Evolutionary conservation across 2,113 vertebrate species (phyloP).

Genomic region (Anguilla japonica): DNA sequence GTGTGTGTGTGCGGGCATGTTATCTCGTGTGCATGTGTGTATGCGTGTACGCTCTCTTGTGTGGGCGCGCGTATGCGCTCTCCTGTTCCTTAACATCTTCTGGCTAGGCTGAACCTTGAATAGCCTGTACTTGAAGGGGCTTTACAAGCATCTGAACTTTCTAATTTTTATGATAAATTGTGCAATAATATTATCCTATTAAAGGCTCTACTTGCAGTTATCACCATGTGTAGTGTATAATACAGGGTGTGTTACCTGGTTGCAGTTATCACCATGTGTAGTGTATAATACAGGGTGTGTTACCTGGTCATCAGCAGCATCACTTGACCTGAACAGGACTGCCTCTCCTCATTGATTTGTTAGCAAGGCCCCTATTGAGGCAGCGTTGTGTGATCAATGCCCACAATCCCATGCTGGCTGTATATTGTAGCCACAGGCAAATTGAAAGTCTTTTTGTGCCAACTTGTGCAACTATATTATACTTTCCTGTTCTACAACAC

Average conservation of each 20-base stretch:
- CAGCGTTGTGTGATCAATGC: not conserved
- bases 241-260: too few species aligned
- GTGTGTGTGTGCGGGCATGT: too few species aligned
- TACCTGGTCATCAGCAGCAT: not conserved
- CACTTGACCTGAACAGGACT: not conserved
- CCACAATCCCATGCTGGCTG: not conserved
- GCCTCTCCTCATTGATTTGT: not conserved
- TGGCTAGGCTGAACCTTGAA: not conserved
- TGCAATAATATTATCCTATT: too few species aligned
- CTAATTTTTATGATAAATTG: not conserved
- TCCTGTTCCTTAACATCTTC: not conserved
- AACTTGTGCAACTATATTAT: constrained; percentile 14
- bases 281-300: too few species aligned
- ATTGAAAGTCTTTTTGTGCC: constrained; percentile 23
- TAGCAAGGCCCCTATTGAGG: constrained; percentile 7
- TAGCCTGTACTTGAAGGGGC: not conserved
- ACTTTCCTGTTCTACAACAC: constrained; percentile 9
- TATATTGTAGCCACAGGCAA: not conserved
- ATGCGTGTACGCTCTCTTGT: not conserved
- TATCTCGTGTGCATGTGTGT: not conserved
- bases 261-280: too few species aligned
- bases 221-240: too few species aligned
- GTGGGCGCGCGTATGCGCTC: too few species aligned
- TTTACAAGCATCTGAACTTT: not conserved
- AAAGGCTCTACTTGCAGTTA: too few species aligned